phyloP scores from a whole-genome alignment of 64 coral and sea anemone species.

The Orbicella faveolata region DNA sequence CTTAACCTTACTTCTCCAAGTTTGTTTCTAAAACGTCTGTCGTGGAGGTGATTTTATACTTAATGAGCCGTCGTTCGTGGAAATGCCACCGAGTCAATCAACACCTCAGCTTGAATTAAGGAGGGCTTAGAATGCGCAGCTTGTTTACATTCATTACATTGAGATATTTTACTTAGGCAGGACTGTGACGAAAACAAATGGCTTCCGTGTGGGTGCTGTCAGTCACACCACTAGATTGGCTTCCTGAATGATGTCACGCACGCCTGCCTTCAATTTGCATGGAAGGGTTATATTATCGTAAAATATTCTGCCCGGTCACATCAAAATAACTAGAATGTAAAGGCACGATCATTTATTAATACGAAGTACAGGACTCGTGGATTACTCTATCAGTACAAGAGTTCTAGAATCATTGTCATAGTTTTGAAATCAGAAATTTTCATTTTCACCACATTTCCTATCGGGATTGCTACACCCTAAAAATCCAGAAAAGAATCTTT shows the following conservation, averaged over 20 bases:
- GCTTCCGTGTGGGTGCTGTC: constrained; percentile 9
- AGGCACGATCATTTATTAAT: neutral
- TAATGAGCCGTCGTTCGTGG: neutral
- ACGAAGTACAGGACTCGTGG: neutral
- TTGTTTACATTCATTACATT: constrained; percentile 17
- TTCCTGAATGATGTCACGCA: constrained; percentile 5
- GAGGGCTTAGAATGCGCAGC: neutral
- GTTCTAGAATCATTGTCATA: neutral
- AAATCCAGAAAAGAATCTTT: neutral
- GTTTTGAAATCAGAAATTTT: neutral
- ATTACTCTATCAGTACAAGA: neutral
- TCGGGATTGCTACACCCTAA: neutral
- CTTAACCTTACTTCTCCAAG: neutral
- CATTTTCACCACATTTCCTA: neutral
- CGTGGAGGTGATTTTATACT: constrained; percentile 1
- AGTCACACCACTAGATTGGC: neutral
- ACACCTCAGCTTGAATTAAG: neutral
- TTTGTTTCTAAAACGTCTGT: neutral
- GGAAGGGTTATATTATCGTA: neutral
- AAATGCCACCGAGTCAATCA: neutral
- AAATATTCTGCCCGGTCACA: neutral
- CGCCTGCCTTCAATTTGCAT: neutral
- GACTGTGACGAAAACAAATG: constrained; percentile 22
- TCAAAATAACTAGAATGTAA: neutral
- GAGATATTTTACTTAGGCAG: constrained; percentile 3